Evolutionary conservation across 2,797 vertebrate species (phyloP).

Genomic region (Benthosema pterotum): DNA sequence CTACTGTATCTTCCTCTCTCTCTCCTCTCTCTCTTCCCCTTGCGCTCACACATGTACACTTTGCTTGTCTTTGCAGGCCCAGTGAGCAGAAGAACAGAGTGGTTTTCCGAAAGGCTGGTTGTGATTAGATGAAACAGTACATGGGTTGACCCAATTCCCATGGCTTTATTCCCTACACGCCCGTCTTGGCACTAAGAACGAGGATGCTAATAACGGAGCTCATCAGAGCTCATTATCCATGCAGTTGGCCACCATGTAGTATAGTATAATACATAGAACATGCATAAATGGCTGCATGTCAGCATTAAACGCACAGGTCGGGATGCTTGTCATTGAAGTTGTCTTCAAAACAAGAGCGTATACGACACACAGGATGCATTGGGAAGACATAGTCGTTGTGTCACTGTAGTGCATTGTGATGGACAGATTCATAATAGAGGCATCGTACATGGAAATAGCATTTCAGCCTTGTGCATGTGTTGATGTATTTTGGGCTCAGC

Average conservation of each 20-base stretch:
- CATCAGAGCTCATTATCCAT: conserved; percentile 42
- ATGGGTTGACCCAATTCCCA: conserved; percentile 77
- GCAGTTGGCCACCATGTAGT: conserved; percentile 2
- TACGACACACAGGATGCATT: background rate
- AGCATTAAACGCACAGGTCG: background rate
- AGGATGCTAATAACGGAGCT: conserved; percentile 51
- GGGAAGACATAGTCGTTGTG: background rate
- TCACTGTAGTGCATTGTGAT: background rate
- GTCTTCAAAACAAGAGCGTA: background rate
- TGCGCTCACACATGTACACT: conserved; percentile 1
- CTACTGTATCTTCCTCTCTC: background rate
- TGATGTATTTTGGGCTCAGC: conserved; percentile 37
- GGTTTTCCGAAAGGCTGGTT: conserved; percentile 55
- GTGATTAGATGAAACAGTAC: conserved; percentile 67
- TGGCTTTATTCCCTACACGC: conserved; percentile 48
- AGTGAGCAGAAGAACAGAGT: conserved; percentile 37
- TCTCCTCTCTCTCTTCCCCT: conserved; percentile 14
- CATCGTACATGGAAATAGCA: conserved; percentile 16
- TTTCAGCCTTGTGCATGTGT: conserved; percentile 13
- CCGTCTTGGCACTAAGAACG: conserved; percentile 49
- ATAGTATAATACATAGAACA: background rate
- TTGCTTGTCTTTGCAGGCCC: conserved; percentile 41
- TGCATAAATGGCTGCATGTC: conserved; percentile 14
- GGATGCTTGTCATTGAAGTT: background rate
- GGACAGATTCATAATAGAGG: background rate